Evolutionary conservation across 2,888 invertebrate species (phyloP), one percentile per base, ranked within the genome.

Genomic region (Dasypogon diadema): DNA sequence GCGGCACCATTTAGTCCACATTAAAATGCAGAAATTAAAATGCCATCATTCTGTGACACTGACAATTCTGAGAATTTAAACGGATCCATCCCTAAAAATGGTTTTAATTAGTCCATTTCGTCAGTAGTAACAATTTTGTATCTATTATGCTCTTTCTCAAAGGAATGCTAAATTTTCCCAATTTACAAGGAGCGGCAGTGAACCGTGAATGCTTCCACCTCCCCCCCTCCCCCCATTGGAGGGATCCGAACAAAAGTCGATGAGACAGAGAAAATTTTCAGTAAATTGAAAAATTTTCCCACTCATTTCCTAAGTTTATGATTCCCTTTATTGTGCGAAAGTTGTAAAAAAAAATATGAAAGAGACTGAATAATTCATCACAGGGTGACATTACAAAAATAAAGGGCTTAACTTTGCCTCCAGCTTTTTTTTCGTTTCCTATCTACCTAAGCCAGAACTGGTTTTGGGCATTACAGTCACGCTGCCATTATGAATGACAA

Each of bases 401-500:
- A 70, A 65, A 30, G n/a, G 37, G 18, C 30, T 51, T 26, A 70
- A 51, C 34, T 54, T 70, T 34, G 54, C 70, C 68, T 51, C 68
- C 21, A 68, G 51, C 26, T 51, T 26, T 68, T 42, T 6, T 10
- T n/a, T 26, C 54, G 16, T 54, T 70, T 54, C 21, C 51, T 68
- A 26, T 68, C 51, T 22, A 12, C 24, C 65, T 48, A 24, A 21
- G 3, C 8, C 70, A 54, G 21, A 5, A 5, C 54, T 51, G 54
- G 30, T 70, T 70, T 70, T 30, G 37, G 70, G 70, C 70, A 70
- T 70, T 54, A 26, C 18, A 70, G 70, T 70, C 70, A 70, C 70
- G 70, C 70, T 46, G 70, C 70, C 54, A 70, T 70, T 70, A 70
- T 54, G 54, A 70, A 70, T 70, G 70, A 70, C 70, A 54, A 70